Conservation (phyloP, 2,888 invertebrate genomes). For the Anthrax anthrax region DNA sequence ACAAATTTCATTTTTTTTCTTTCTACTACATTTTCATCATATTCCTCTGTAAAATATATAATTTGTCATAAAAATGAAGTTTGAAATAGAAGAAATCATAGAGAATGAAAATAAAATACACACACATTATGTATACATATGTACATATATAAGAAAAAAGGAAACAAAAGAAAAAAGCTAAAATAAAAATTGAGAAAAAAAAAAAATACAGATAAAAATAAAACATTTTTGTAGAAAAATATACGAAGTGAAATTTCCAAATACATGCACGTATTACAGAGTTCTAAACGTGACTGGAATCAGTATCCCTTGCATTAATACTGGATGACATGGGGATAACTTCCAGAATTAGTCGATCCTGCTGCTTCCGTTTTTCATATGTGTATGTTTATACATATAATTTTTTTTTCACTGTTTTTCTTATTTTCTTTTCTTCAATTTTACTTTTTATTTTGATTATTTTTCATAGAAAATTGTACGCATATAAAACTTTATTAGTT, state of each 20-base stretch:
- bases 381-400: too few relatives aligned
- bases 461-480: not conserved
- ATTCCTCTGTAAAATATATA: too few relatives aligned
- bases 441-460: not conserved
- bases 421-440: not conserved
- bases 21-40: too few relatives aligned
- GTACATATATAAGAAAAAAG: not conserved
- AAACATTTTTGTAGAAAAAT: not conserved
- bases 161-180: not conserved
- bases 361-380: not conserved
- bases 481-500: not conserved
- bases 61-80: too few relatives aligned
- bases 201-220: not conserved
- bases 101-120: too few relatives aligned
- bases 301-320: conserved; percentile 9
- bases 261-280: conserved; percentile 12
- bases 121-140: not conserved
- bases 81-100: not conserved
- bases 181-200: not conserved
- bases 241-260: conserved; percentile 10
- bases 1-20: too few relatives aligned
- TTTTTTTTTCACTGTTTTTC: not conserved
- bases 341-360: conserved; percentile 1
- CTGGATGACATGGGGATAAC: conserved; percentile 11
- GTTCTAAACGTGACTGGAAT: conserved; percentile 13